Evolutionary conservation across 2,113 vertebrate species (phyloP).

Genomic region (Poeciliopsis prolifica): DNA sequence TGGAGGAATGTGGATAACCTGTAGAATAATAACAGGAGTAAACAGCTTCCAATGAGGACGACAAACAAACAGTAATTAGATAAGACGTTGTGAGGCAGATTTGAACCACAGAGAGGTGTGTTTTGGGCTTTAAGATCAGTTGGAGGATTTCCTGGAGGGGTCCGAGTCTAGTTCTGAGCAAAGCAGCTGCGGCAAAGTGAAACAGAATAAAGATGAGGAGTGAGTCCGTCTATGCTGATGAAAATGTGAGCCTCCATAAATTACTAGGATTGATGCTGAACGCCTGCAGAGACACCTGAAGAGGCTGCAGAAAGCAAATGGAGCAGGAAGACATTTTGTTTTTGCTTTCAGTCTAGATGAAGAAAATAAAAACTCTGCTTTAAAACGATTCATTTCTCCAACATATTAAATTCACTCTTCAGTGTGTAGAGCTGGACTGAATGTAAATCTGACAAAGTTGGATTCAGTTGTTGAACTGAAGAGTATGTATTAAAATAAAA

Average conservation of each 20-base stretch:
- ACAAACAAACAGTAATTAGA: conserved; percentile 1
- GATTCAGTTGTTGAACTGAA: too few species aligned
- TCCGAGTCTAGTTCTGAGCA: background rate
- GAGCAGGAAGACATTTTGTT: background rate
- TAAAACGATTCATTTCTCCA: background rate
- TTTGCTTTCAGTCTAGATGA: conserved; percentile 2
- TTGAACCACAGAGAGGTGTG: background rate
- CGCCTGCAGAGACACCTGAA: conserved; percentile 5
- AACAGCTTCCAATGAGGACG: background rate
- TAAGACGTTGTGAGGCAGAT: background rate
- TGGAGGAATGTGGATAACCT: background rate
- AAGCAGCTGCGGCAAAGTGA: conserved; percentile 1
- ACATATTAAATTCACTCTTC: too few species aligned
- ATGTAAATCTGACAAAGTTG: too few species aligned
- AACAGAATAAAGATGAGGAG: conserved; percentile 17
- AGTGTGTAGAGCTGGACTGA: too few species aligned
- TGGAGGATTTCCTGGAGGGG: background rate
- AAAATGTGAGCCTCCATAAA: conserved; percentile 44
- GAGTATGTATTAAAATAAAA: too few species aligned
- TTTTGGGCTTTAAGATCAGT: conserved; percentile 1
- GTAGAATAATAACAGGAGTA: background rate
- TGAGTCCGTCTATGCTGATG: background rate
- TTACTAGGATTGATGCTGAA: conserved; percentile 33
- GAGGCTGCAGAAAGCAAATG: background rate
- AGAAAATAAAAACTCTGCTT: conserved; percentile 1